These are phyloP conservation scores for Actinia equina DNA, from an alignment of 64 coral and sea anemone genomes.

Conservation along the genomic window DNA sequence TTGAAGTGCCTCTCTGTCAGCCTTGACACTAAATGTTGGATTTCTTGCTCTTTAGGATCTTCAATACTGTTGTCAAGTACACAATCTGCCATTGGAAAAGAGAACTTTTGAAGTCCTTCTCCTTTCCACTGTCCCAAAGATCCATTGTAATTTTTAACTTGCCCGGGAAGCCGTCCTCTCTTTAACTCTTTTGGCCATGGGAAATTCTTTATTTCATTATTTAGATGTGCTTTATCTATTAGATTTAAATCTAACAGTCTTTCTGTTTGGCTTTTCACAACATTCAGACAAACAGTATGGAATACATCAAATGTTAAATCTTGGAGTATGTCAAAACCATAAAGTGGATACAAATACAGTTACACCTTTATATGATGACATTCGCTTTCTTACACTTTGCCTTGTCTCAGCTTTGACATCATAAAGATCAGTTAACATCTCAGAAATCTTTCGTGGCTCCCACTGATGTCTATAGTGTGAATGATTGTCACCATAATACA, in stretches of 20 bases:
- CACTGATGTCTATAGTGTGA: slow-evolving; percentile 38
- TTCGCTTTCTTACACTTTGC: slow-evolving; percentile 42
- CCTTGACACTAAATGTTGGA: slow-evolving; percentile 47
- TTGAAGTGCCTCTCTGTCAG: slow-evolving; percentile 64
- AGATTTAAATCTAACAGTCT: slow-evolving; percentile 49
- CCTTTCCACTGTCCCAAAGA: slow-evolving; percentile 54
- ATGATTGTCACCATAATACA: slow-evolving; percentile 56
- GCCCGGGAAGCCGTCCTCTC: slow-evolving; percentile 50
- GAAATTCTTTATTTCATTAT: slow-evolving; percentile 62
- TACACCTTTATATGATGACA: slow-evolving; percentile 41
- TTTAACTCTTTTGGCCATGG: slow-evolving; percentile 55
- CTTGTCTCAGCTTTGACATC: slow-evolving; percentile 62
- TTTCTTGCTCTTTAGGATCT: slow-evolving; percentile 54
- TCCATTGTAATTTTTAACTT: slow-evolving; percentile 37
- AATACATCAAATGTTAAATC: slow-evolving; percentile 68
- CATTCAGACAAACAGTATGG: slow-evolving; percentile 60
- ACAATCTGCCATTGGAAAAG: slow-evolving; percentile 55
- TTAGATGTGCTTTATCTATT: slow-evolving; percentile 53
- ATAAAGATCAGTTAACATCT: slow-evolving; percentile 46
- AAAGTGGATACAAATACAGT: slow-evolving; percentile 40
- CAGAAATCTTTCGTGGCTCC: slow-evolving; percentile 34
- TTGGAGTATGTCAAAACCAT: slow-evolving; percentile 55
- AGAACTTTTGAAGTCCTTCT: slow-evolving; percentile 58
- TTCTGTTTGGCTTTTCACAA: slow-evolving; percentile 49
- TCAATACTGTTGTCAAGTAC: slow-evolving; percentile 47